Base-by-base conservation (phyloP, 2,888 invertebrate species). In the Caenorhabditis parvicauda region DNA sequence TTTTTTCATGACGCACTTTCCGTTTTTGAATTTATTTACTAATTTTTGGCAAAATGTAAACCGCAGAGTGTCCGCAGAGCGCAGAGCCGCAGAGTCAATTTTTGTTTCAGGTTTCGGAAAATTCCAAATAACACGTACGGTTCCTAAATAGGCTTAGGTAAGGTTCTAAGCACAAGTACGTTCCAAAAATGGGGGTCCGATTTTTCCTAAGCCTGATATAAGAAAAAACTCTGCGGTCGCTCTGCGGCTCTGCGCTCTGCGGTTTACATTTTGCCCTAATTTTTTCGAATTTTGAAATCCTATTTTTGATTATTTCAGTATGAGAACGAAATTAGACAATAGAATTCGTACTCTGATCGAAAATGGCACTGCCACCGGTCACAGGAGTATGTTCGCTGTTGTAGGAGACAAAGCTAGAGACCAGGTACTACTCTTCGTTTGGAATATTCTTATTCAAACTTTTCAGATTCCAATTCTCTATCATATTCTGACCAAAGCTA, bases 321-420 rank as follows among this genome's bases (percentile, higher is more conserved):
- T 59, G 59, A 88, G 90, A 72, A 92, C 92, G 84, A 96, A 98
- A 85, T 90, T 98, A 76, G 98, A 99, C 82, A 94, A 94, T 82
- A 88, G 98, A 52, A 90, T 98, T 62, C 87, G 94, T 46, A 88
- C 91, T 22, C 87, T 96, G 84, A 94, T 98, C 79, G 96, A 99
- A 84, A 95, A 95, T 89, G 95, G 95, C 27, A 91, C 95, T 44
- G 87, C 88, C 78, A 82, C 88, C 48, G 89, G 90, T 1, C 94
- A 98, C 81, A 87, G 98, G 53, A 91, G 92, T 2, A 88, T 98
- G 88, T 91, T 96, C 84, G 88, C 92, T 43, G 86, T 98, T 48
- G 91, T 96, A 35, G 98, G 96, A 2, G 93, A 96, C 81, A 94
- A 94, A 85, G 90, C 90, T 19, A 87, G 89, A 82, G 95, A 98